phyloP scores from a whole-genome alignment of 2,797 vertebrate species.

The Bradypodion pumilum region DNA sequence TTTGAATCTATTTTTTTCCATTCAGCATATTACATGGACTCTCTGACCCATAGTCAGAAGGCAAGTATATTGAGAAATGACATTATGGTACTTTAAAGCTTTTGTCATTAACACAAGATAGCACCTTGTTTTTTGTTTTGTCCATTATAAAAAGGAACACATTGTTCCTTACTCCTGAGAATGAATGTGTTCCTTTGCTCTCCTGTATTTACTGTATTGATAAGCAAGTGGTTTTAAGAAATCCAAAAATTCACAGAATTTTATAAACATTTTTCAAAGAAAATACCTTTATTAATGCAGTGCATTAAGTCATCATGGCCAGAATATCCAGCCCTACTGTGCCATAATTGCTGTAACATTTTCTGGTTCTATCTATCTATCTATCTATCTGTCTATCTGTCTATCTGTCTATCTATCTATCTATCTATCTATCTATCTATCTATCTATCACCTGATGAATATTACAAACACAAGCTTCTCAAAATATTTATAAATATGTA shows the following conservation, averaged over 20 bases:
- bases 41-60: constrained; percentile 84
- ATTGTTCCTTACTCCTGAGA: constrained; percentile 53
- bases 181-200: constrained; percentile 72
- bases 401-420: too few species aligned
- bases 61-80: constrained; percentile 73
- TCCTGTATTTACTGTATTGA: constrained; percentile 60
- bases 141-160: constrained; percentile 61
- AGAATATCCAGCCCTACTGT: neutral
- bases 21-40: constrained; percentile 87
- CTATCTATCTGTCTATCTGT: too few species aligned
- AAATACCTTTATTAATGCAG: too few species aligned
- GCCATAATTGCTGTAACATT: constrained; percentile 19
- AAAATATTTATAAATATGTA: too few species aligned
- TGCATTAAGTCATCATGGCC: neutral
- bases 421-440: too few species aligned
- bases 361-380: too few species aligned
- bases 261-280: neutral
- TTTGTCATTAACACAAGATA: constrained; percentile 74
- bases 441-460: too few species aligned
- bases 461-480: too few species aligned
- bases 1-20: constrained; percentile 78
- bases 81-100: constrained; percentile 81
- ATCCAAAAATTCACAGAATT: constrained; percentile 47
- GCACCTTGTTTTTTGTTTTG: constrained; percentile 64
- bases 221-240: constrained; percentile 48